Base-by-base conservation (phyloP, 2,888 invertebrate species). In the Meghimatium bilineatum region DNA sequence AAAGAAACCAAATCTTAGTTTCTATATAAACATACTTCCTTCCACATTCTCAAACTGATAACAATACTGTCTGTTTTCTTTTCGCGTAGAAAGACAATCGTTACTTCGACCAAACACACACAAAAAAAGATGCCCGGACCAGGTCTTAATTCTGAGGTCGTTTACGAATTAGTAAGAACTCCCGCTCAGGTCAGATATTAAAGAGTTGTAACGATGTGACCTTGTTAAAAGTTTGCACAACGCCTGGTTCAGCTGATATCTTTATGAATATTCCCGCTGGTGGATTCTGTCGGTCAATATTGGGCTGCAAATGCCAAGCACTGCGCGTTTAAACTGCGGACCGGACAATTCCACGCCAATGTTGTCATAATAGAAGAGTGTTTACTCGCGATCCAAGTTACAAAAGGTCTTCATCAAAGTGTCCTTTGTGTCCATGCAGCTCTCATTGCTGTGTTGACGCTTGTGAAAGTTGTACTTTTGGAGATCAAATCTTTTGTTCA, bases 361-460 rank as follows among this genome's bases (percentile, higher is more conserved):
- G 72, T 72, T 72, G 44, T 72, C 44, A 72, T 72, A 72, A 72
- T 44, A 49, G 72, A 38, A n/a, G 26, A n/a, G 44, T 72, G 72
- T 72, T 72, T 44, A n/a, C 72, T 72, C n/a, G 20, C 26, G 72
- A 49, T 72, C 44, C 38, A n/a, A n/a, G 72, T 72, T 72, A 72
- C 72, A 72, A 72, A 72, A 72, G 72, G 72, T 72, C 72, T 44
- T n/a, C 72, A 44, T 72, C 72, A 72, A 72, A 72, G 72, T 72
- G 72, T 44, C 49, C 72, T 72, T 72, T 72, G 72, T 72, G 26
- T 44, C 49, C n/a, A 0, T 10, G 72, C 44, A 10, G 72, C 29
- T 44, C 44, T 44, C 38, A 72, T 44, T 72, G 44, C 72, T n/a
- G 8, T 44, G n/a, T 72, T 38, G n/a, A 44, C 71, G 44, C 49